Percentiles rank a stretch among this genome's conserved stretches.
Conservation (phyloP, 2,113 vertebrate species). For the Ramphastos sulfuratus region DNA sequence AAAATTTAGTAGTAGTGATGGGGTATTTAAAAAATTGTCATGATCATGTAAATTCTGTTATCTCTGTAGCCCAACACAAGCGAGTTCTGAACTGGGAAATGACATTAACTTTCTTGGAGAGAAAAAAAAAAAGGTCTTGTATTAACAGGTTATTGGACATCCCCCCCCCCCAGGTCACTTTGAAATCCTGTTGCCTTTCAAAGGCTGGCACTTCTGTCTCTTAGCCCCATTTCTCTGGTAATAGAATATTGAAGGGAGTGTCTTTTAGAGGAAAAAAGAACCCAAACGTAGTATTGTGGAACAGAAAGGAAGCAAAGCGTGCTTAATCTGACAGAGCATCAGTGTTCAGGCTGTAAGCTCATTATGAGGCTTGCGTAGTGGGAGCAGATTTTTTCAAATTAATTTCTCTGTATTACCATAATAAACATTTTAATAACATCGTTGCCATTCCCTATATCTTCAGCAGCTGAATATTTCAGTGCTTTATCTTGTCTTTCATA, state of each 20-base stretch:
- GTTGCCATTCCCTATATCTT: neutral
- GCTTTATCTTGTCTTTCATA: constrained; percentile 3
- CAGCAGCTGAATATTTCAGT: constrained; percentile 18
- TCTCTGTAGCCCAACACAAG: neutral
- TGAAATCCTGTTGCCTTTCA: constrained; percentile 43
- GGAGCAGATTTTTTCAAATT: constrained; percentile 39
- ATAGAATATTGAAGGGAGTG: neutral
- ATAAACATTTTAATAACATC: constrained; percentile 45
- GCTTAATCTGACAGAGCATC: constrained; percentile 40
- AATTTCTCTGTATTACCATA: constrained; percentile 54
- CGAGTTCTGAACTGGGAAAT: constrained; percentile 22
- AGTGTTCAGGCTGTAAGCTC: constrained; percentile 27
- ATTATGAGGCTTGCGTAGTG: constrained; percentile 31
- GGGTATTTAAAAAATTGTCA: constrained; percentile 32
- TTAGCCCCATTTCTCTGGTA: neutral
- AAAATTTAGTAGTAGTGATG: constrained; percentile 34
- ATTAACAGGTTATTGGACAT: constrained; percentile 23
- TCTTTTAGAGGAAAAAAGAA: neutral
- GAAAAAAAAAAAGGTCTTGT: neutral
- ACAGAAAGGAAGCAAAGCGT: constrained; percentile 9
- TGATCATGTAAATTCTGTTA: constrained; percentile 58
- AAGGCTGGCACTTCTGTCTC: constrained; percentile 1
- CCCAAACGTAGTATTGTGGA: neutral
- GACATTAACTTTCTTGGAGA: neutral
- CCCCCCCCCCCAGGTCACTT: neutral